A percentile compares a stretch with the other conserved stretches of the same genome.
phyloP scores from a whole-genome alignment of 64 coral and sea anemone genomes.

The Anthopleura sola region DNA sequence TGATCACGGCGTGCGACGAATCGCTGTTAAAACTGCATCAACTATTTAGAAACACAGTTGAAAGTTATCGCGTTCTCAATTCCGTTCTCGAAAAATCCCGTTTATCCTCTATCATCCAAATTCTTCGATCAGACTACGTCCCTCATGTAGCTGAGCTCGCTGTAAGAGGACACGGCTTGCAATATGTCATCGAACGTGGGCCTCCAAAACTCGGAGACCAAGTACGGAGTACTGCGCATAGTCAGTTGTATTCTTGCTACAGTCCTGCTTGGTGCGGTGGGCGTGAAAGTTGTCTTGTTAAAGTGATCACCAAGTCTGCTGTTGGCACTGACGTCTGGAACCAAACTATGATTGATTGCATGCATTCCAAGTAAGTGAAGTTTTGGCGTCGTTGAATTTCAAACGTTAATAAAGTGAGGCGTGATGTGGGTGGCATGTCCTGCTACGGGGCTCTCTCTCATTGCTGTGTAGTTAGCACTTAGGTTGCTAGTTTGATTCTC shows the following conservation, averaged over 20 bases:
- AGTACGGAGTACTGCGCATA: conserved; percentile 1
- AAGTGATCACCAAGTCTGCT: neutral
- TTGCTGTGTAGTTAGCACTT: too few relatives aligned
- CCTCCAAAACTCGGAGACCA: conserved; percentile 10
- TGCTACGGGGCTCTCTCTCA: too few relatives aligned
- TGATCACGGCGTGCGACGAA: conserved; percentile 7
- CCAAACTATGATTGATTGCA: conserved; percentile 44
- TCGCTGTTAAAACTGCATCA: neutral
- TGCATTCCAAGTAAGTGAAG: conserved; percentile 37
- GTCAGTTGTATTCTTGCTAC: conserved; percentile 10
- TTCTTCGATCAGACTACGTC: conserved; percentile 11
- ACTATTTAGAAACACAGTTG: neutral
- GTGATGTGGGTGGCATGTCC: too few relatives aligned
- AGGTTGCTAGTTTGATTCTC: too few relatives aligned
- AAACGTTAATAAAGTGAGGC: too few relatives aligned
- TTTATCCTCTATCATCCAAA: neutral
- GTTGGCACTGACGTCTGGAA: conserved; percentile 33
- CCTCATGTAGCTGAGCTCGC: conserved; percentile 32
- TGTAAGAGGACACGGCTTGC: conserved; percentile 31
- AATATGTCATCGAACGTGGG: conserved; percentile 16
- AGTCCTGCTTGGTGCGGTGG: conserved; percentile 30
- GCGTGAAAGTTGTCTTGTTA: conserved; percentile 29
- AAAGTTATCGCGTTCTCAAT: conserved; percentile 15
- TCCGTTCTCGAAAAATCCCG: neutral
- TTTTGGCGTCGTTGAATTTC: neutral